Evolutionary conservation across 2,797 vertebrate species (phyloP), one percentile per base, ranked within the genome.

Genomic region (Gadopsis bispinosus): DNA sequence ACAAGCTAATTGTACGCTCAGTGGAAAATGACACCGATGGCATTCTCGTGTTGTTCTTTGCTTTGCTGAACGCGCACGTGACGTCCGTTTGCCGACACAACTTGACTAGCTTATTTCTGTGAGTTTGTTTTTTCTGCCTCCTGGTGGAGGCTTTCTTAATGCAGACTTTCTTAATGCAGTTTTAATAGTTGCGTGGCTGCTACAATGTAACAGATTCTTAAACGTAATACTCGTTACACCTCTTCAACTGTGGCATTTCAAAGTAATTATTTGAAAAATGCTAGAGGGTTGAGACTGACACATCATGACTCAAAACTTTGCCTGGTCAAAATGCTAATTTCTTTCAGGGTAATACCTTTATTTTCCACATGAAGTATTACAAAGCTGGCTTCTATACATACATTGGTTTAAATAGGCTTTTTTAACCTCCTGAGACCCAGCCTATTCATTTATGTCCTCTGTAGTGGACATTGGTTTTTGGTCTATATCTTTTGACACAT

Each of bases 241-340:
- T 70, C 59, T 61, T 85, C 61, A 82, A 58, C 68, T 82, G 67
- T 76, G 59, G 50, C 73, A 83, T 90, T 90, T 86, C 13, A 75
- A 80, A 85, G 60, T 83, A 78, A 91, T 88, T 83, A 89, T 59
- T 80, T 58, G 3, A 58, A 70, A 79, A 82, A 77, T 73, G 81
- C 85, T 78, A n/a, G 60, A 78, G 71, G 66, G 41, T 76, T 87
- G 43, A 64, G n/a, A 69, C 56, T 65, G 60, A 81, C 77, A 87
- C 62, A 55, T 64, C 37, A 77, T 81, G 76, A 80, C 53, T 81
- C 56, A 69, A 48, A 77, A 51, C 2, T 12, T 56, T 60, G 55
- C 64, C 26, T n/a, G 37, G 80, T 78, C 29, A 50, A 81, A 74
- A 81, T 51, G 64, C 20, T 77, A 72, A 73, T 68, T 58, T 59